Conservation (phyloP, 1,140 invertebrate species). For the Acromyrmex charruanus region DNA sequence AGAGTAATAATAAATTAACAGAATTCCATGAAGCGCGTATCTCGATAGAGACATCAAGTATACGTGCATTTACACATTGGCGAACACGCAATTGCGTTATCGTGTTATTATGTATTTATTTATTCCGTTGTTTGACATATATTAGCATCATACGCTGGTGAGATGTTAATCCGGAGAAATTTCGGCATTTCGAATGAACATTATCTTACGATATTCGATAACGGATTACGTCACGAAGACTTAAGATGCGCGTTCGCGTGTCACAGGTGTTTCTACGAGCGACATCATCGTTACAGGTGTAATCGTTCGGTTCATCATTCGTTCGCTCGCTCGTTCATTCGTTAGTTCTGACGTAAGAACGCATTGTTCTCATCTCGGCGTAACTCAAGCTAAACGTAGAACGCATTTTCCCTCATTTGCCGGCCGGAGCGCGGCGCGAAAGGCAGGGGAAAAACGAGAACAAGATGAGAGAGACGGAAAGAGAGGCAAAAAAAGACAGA, state of each 20-base stretch:
- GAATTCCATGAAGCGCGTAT: not conserved
- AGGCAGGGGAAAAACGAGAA: slow-evolving; percentile 58
- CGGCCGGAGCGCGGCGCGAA: slow-evolving; percentile 29
- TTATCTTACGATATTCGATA: slow-evolving; percentile 3
- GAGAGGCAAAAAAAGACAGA: slow-evolving; percentile 12
- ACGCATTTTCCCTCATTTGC: slow-evolving; percentile 25
- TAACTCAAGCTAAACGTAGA: slow-evolving; percentile 31
- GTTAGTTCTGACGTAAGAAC: slow-evolving; percentile 66
- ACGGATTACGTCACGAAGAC: slow-evolving; percentile 31
- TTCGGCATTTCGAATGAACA: not conserved
- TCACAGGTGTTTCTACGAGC: slow-evolving; percentile 40
- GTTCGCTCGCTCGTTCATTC: slow-evolving; percentile 42
- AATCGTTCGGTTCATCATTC: slow-evolving; percentile 69
- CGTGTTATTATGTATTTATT: slow-evolving; percentile 3
- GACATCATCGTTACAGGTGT: slow-evolving; percentile 70
- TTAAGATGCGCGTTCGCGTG: not conserved
- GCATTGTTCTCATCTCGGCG: slow-evolving; percentile 70
- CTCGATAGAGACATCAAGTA: not conserved
- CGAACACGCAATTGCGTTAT: slow-evolving; percentile 3
- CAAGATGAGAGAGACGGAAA: slow-evolving; percentile 17
- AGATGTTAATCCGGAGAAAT: slow-evolving; percentile 8
- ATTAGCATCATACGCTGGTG: not conserved
- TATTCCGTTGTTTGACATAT: not conserved
- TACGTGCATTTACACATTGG: not conserved
- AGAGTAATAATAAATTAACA: not conserved